Percentiles rank a stretch among this genome's conserved stretches.
These are phyloP conservation scores for Cartodere bifasciata DNA, from an alignment of 2,888 invertebrate species.

Conservation along the genomic window DNA sequence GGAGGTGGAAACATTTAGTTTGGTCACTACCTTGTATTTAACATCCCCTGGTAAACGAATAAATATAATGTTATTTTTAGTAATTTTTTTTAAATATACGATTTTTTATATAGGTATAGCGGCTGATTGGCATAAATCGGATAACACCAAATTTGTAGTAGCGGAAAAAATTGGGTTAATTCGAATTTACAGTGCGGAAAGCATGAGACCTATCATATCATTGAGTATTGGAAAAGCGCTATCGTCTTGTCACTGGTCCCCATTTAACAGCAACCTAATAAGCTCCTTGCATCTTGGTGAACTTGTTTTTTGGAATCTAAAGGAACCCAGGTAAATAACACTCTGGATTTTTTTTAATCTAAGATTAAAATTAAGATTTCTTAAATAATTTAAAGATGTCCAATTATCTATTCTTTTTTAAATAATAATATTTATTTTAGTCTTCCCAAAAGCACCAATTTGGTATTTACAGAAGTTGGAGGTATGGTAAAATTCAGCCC, in stretches of 20 bases:
- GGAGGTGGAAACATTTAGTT: slow-evolving; percentile 40
- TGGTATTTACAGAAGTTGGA: slow-evolving; percentile 52
- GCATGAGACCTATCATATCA: slow-evolving; percentile 52
- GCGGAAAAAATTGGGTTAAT: slow-evolving; percentile 65
- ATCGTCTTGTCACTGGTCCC: slow-evolving; percentile 58
- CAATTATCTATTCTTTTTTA: slow-evolving; percentile 4
- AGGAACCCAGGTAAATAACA: slow-evolving; percentile 46
- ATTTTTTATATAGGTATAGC: slow-evolving; percentile 43
- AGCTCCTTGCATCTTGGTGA: slow-evolving; percentile 54
- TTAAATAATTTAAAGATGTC: slow-evolving; percentile 6
- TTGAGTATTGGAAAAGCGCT: slow-evolving; percentile 50
- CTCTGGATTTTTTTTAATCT: too few relatives aligned
- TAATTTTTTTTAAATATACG: slow-evolving; percentile 3
- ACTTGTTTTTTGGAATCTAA: slow-evolving; percentile 54
- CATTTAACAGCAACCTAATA: slow-evolving; percentile 45
- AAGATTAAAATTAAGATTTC: slow-evolving; percentile 1
- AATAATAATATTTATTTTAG: slow-evolving; percentile 30
- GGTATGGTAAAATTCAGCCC: slow-evolving; percentile 47
- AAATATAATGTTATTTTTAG: background rate
- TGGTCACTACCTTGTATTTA: slow-evolving; percentile 46
- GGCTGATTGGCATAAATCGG: slow-evolving; percentile 56
- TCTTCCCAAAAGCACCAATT: slow-evolving; percentile 44
- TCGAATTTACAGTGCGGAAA: slow-evolving; percentile 56
- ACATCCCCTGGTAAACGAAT: slow-evolving; percentile 44
- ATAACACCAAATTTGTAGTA: slow-evolving; percentile 56